Percentiles rank a stretch among this genome's conserved stretches.
Conservation (phyloP, 2,797 vertebrate genomes). For the Atherinosoma microstoma region DNA sequence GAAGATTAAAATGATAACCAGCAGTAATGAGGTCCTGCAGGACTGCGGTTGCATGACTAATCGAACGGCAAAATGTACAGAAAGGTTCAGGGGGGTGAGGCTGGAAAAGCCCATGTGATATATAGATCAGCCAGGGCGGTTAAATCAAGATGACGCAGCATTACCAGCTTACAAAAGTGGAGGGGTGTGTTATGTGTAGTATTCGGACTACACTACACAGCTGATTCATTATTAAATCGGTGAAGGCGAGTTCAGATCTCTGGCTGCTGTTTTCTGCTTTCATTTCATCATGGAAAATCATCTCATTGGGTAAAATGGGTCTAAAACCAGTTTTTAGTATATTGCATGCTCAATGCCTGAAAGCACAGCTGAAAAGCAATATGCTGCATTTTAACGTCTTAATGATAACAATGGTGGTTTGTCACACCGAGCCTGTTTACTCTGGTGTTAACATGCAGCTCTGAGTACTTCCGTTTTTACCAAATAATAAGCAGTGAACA, state of each 20-base stretch:
- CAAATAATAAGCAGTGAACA: too few species aligned
- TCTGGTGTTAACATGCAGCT: not conserved
- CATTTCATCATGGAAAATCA: constrained; percentile 27
- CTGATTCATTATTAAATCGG: constrained; percentile 42
- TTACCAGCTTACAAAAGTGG: constrained; percentile 16
- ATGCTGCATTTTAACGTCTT: not conserved
- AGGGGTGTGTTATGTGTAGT: constrained; percentile 1
- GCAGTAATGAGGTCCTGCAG: constrained; percentile 80
- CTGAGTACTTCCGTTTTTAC: too few species aligned
- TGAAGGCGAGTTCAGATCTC: constrained; percentile 25
- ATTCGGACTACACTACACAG: constrained; percentile 23
- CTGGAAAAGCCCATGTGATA: constrained; percentile 47
- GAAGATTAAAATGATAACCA: constrained; percentile 76
- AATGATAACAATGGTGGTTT: too few species aligned
- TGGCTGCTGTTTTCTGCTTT: constrained; percentile 27
- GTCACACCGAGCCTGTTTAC: too few species aligned
- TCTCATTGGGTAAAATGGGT: constrained; percentile 9
- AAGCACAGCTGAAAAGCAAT: not conserved
- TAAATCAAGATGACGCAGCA: constrained; percentile 36
- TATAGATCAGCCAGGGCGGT: constrained; percentile 44
- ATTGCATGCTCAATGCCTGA: constrained; percentile 1
- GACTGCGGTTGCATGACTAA: constrained; percentile 71
- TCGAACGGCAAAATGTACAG: constrained; percentile 64
- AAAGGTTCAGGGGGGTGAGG: constrained; percentile 40
- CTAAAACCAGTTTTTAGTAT: constrained; percentile 4